phyloP scores from a whole-genome alignment of 2,797 vertebrate species.

The Myripristis murdjan region DNA sequence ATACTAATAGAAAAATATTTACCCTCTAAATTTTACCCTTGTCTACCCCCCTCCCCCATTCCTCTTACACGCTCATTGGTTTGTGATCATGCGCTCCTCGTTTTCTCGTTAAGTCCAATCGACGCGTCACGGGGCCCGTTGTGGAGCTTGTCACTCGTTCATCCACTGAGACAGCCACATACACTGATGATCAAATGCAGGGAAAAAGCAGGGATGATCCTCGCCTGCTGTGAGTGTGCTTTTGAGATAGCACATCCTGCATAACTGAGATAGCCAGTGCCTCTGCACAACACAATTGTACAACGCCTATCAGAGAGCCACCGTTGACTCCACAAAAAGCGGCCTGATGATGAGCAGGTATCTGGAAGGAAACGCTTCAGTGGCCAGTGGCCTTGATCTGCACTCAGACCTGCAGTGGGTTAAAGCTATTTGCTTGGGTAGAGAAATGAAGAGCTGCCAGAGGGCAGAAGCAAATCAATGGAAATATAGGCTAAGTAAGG shows the following conservation, averaged over 20 bases:
- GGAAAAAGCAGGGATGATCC: too few species aligned
- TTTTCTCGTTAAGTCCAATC: slow-evolving; percentile 64
- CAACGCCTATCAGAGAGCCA: slow-evolving; percentile 26
- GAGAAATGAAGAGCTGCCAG: slow-evolving; percentile 26
- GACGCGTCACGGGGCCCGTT: slow-evolving; percentile 70
- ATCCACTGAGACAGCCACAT: slow-evolving; percentile 44
- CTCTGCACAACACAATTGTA: slow-evolving; percentile 32
- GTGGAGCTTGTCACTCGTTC: slow-evolving; percentile 62
- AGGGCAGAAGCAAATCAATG: neutral
- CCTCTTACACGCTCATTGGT: slow-evolving; percentile 37
- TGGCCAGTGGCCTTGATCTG: slow-evolving; percentile 30
- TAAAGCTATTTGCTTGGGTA: neutral
- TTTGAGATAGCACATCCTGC: slow-evolving; percentile 13
- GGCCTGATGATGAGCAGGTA: slow-evolving; percentile 68
- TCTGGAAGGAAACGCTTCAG: slow-evolving; percentile 38
- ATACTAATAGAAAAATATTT: neutral
- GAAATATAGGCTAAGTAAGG: too few species aligned
- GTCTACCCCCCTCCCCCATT: neutral
- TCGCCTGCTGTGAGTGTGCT: slow-evolving; percentile 9
- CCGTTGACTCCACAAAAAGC: slow-evolving; percentile 5
- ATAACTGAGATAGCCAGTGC: slow-evolving; percentile 37
- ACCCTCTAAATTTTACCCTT: neutral
- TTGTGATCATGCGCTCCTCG: slow-evolving; percentile 77
- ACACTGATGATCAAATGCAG: slow-evolving; percentile 2
- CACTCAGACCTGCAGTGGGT: neutral